These are phyloP conservation scores for Callipepla californica DNA, from an alignment of 2,113 vertebrate genomes.

Conservation along the genomic window DNA sequence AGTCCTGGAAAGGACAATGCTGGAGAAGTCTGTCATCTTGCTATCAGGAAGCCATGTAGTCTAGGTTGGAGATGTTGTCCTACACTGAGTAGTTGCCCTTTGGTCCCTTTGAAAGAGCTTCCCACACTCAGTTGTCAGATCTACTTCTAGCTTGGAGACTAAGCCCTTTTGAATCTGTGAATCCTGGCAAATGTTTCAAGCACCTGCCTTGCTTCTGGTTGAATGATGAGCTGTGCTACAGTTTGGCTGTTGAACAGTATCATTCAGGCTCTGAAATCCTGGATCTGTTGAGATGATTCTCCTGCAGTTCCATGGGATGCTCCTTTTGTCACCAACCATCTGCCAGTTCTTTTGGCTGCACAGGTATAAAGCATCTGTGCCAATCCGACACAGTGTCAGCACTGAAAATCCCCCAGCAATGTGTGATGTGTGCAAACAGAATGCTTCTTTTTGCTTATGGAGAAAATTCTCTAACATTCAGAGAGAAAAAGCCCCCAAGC, in stretches of 20 bases:
- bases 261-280: constrained; percentile 17
- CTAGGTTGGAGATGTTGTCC: not conserved
- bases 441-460: not conserved
- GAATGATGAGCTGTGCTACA: not conserved
- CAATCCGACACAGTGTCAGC: not conserved
- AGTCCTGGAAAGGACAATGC: not conserved
- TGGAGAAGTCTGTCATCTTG: not conserved
- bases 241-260: not conserved
- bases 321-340: constrained; percentile 37
- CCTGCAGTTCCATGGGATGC: not conserved
- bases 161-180: not conserved
- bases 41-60: not conserved
- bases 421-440: constrained; percentile 24
- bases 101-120: not conserved
- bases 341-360: not conserved
- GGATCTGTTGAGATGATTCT: not conserved
- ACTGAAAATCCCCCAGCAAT: not conserved
- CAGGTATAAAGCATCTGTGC: constrained; percentile 26
- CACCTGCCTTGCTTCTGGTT: constrained; percentile 56
- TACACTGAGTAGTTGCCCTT: not conserved
- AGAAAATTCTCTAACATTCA: not conserved
- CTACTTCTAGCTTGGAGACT: constrained; percentile 10
- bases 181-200: constrained; percentile 20
- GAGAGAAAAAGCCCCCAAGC: not conserved
- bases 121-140: not conserved